Evolutionary conservation across 2,888 invertebrate species (phyloP).

Genomic region (Chrysolina oricalcia): DNA sequence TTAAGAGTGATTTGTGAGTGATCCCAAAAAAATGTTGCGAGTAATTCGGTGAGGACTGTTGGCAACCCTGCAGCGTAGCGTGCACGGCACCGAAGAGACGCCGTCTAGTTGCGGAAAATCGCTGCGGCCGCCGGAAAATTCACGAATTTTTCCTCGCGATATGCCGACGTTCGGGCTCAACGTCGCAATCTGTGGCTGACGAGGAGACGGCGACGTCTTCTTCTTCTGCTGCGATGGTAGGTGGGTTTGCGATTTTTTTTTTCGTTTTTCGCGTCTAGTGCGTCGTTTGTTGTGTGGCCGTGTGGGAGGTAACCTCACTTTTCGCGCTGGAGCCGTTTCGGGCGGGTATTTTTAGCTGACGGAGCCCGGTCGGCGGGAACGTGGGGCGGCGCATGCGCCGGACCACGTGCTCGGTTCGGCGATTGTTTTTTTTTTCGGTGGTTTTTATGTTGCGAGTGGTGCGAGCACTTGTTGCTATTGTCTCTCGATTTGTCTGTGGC

Average conservation of each 20-base stretch:
- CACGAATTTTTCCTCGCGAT: not conserved
- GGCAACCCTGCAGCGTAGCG: no score
- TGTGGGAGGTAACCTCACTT: slow-evolving; percentile 15
- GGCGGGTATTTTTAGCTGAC: slow-evolving; percentile 16
- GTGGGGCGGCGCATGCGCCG: not conserved
- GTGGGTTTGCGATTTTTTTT: not conserved
- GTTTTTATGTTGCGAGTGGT: not conserved
- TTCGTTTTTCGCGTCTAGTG: not conserved
- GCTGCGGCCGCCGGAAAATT: not conserved
- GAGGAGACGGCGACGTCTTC: not conserved
- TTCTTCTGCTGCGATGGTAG: slow-evolving; percentile 6
- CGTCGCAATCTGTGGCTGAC: no score
- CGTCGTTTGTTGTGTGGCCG: not conserved
- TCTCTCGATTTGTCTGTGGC: no score
- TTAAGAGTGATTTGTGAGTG: no score
- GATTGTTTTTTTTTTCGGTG: not conserved
- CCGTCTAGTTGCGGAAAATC: slow-evolving; percentile 19
- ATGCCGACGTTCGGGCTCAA: not conserved
- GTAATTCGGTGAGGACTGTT: no score
- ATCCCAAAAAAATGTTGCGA: no score
- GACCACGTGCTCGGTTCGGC: not conserved
- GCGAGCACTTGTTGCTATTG: not conserved
- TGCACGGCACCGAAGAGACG: slow-evolving; percentile 28
- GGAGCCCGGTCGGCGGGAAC: not conserved
- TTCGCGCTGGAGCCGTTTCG: not conserved